These are phyloP conservation scores for Pteria penguin DNA, from an alignment of 2,888 invertebrate genomes.

Conservation along the genomic window DNA sequence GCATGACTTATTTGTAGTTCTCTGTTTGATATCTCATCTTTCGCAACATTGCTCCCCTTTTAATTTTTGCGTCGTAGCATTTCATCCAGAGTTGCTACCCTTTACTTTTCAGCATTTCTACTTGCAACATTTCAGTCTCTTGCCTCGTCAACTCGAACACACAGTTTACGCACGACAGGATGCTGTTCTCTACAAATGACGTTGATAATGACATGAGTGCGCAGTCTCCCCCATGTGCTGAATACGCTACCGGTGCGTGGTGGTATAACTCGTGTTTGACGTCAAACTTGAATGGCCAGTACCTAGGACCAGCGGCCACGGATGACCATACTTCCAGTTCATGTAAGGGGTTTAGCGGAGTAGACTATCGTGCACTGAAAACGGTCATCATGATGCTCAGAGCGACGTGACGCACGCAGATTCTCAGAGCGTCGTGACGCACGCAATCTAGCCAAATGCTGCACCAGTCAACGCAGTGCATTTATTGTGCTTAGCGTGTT, in stretches of 20 bases:
- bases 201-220: neutral
- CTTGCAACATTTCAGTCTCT: too few relatives aligned
- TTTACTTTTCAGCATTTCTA: too few relatives aligned
- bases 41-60: too few relatives aligned
- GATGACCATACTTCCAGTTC: neutral
- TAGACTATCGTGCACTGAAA: neutral
- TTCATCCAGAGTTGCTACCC: too few relatives aligned
- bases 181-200: neutral
- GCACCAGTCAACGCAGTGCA: too few relatives aligned
- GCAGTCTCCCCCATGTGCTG: neutral
- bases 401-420: too few relatives aligned
- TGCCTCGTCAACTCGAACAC: neutral
- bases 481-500: too few relatives aligned
- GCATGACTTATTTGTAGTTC: too few relatives aligned
- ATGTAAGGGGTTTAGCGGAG: neutral
- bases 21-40: too few relatives aligned
- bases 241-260: neutral
- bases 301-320: neutral
- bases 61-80: too few relatives aligned
- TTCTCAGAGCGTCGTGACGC: too few relatives aligned
- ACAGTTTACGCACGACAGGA: neutral
- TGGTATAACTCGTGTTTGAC: constrained; percentile 4
- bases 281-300: constrained; percentile 12
- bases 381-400: neutral
- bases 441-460: too few relatives aligned